A percentile compares a stretch with the other conserved stretches of the same genome.
These are phyloP conservation scores for Deilephila elpenor DNA, from an alignment of 2,888 invertebrate genomes.

Conservation along the genomic window DNA sequence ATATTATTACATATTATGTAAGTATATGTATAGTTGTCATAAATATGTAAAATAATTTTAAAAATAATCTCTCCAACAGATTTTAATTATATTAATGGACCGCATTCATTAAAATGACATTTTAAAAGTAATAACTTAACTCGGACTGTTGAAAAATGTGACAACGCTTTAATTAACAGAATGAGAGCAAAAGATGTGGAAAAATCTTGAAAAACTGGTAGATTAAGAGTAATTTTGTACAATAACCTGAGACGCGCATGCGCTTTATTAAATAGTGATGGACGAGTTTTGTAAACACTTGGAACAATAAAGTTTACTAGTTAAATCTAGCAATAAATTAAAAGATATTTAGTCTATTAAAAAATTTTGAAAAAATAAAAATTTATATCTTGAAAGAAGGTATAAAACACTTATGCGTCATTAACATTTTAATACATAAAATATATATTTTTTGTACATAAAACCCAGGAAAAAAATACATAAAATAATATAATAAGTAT, in stretches of 20 bases:
- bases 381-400: too few species aligned
- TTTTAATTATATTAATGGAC: not conserved
- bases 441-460: too few species aligned
- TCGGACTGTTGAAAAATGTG: conserved; percentile 8
- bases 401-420: too few species aligned
- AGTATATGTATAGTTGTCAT: too few species aligned
- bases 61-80: too few species aligned
- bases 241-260: not conserved
- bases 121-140: conserved; percentile 19
- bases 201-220: conserved; percentile 18
- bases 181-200: conserved; percentile 1
- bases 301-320: not conserved
- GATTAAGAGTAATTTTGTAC: conserved; percentile 20
- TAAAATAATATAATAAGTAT: too few species aligned
- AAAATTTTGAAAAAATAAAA: too few species aligned
- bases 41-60: too few species aligned
- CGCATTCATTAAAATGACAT: not conserved
- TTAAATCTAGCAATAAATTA: not conserved
- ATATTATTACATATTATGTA: too few species aligned
- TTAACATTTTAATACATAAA: too few species aligned
- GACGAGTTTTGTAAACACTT: not conserved
- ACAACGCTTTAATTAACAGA: conserved; percentile 1
- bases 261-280: not conserved
- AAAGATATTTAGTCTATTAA: not conserved
- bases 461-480: too few species aligned